Evolutionary conservation across 1,140 invertebrate species (phyloP).

Genomic region (Zophobas morio): DNA sequence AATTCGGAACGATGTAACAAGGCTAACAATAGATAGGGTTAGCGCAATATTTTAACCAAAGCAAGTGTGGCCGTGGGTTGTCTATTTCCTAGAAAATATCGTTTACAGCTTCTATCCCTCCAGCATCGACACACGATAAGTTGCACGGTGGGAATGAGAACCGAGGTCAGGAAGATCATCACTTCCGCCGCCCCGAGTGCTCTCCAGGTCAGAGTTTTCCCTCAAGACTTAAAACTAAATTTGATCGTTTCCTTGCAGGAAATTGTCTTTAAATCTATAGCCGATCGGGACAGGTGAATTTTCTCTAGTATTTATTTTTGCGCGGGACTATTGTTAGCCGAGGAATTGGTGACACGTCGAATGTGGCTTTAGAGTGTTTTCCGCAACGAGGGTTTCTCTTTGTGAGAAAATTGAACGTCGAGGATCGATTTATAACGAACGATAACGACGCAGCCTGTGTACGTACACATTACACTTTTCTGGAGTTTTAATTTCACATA

Average conservation of each 20-base stretch:
- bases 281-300: constrained; percentile 1
- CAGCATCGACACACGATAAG: constrained; percentile 31
- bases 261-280: constrained; percentile 37
- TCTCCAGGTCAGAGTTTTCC: constrained; percentile 34
- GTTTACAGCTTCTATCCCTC: constrained; percentile 36
- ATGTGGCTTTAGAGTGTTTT: no score
- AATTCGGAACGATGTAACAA: constrained; percentile 31
- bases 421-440: no score
- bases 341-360: no score
- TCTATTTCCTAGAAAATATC: constrained; percentile 42
- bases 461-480: no score
- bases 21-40: constrained; percentile 38
- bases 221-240: constrained; percentile 42
- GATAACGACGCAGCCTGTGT: no score
- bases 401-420: no score
- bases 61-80: constrained; percentile 28
- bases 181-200: constrained; percentile 31
- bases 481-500: no score
- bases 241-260: constrained; percentile 36
- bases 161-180: constrained; percentile 38
- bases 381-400: no score
- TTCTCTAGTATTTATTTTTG: constrained; percentile 18
- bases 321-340: no score
- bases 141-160: constrained; percentile 35
- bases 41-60: constrained; percentile 31